Conservation (phyloP, 2,797 vertebrate genomes). For the Cuculus canorus region DNA sequence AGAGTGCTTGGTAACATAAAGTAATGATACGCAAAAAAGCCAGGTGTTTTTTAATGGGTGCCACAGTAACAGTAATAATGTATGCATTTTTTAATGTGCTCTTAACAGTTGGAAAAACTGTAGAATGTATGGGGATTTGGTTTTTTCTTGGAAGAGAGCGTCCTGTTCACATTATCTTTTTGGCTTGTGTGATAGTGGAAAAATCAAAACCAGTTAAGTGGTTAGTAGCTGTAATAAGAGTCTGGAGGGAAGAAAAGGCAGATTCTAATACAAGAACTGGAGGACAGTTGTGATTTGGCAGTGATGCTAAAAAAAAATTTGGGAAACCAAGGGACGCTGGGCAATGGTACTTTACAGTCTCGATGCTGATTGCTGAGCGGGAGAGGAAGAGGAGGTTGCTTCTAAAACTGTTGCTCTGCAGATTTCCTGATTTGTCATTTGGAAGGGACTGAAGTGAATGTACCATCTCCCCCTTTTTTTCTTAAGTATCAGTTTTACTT, state of each 20-base stretch:
- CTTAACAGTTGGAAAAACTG: not conserved
- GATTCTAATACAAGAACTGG: not conserved
- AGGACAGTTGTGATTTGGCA: not conserved
- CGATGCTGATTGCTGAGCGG: not conserved
- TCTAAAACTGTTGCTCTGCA: not conserved
- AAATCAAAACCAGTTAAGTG: not conserved
- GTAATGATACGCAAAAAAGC: fast-evolving
- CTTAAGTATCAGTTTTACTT: not conserved
- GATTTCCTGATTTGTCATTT: not conserved
- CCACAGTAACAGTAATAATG: not conserved
- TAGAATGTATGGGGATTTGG: not conserved
- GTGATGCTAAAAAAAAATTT: not conserved
- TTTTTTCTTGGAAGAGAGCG: not conserved
- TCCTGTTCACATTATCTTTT: not conserved
- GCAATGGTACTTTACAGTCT: not conserved
- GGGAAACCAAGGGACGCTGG: not conserved
- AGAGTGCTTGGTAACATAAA: not conserved
- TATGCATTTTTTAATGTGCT: not conserved
- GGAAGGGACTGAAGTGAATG: not conserved
- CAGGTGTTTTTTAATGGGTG: not conserved
- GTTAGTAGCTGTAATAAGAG: not conserved
- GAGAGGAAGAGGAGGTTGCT: not conserved
- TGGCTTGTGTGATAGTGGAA: not conserved
- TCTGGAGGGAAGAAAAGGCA: not conserved
- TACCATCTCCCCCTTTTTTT: not conserved